These are phyloP conservation scores for Alentia gelatinosa DNA, from an alignment of 2,888 invertebrate species.

Conservation along the genomic window DNA sequence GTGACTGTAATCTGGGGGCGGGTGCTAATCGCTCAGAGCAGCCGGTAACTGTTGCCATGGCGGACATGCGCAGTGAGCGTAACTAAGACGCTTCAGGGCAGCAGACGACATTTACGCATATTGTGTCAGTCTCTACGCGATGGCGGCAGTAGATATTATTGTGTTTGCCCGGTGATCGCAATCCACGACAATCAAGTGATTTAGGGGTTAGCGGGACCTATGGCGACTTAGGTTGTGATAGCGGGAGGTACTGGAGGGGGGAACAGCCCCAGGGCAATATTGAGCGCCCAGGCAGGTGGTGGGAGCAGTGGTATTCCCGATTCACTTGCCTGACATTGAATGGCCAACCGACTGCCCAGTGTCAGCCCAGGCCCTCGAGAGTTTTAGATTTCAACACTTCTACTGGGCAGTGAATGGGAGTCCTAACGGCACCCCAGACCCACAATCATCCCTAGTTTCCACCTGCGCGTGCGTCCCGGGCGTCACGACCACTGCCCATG, in stretches of 20 bases:
- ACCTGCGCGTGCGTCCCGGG: constrained; percentile 15
- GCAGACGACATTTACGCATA: background rate
- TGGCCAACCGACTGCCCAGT: background rate
- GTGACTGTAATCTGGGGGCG: no score
- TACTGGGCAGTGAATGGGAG: background rate
- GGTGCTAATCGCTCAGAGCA: no score
- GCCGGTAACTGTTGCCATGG: background rate
- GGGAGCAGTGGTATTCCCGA: background rate
- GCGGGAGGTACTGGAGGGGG: background rate
- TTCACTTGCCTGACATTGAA: background rate
- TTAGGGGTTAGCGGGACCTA: constrained; percentile 14
- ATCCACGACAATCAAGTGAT: constrained; percentile 25
- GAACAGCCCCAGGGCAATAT: background rate
- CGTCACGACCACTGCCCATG: constrained; percentile 23
- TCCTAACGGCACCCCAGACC: background rate
- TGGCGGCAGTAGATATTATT: background rate
- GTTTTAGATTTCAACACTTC: constrained; percentile 51
- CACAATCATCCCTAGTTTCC: constrained; percentile 30
- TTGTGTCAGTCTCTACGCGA: background rate
- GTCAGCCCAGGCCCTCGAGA: background rate
- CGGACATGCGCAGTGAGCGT: background rate
- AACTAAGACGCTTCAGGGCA: background rate
- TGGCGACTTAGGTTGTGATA: background rate
- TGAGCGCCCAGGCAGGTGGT: background rate
- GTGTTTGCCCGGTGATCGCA: constrained; percentile 2